Evolutionary conservation across 2,888 invertebrate genomes (phyloP).

Genomic region (Nymphalis c-album): DNA sequence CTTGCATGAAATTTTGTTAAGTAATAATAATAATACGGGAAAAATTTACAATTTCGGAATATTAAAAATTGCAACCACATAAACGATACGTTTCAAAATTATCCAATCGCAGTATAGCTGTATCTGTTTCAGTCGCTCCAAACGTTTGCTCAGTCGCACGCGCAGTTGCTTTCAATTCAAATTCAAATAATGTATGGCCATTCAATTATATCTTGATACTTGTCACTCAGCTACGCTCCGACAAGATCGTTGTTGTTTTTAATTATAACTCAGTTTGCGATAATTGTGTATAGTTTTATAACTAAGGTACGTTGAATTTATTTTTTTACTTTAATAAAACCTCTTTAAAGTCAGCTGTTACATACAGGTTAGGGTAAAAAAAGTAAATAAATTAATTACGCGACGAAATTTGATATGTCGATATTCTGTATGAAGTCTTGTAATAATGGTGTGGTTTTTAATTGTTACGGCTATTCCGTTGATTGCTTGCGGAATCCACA

Average conservation of each 20-base stretch:
- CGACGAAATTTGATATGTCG: slow-evolving; percentile 22
- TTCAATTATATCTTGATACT: slow-evolving; percentile 59
- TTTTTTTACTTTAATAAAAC: slow-evolving; percentile 12
- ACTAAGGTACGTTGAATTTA: slow-evolving; percentile 36
- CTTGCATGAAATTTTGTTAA: too few species aligned
- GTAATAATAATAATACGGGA: not conserved
- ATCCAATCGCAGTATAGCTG: slow-evolving; percentile 28
- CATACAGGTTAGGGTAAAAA: slow-evolving; percentile 35
- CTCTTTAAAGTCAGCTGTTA: slow-evolving; percentile 35
- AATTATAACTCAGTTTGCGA: slow-evolving; percentile 15
- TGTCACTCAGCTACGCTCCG: slow-evolving; percentile 47
- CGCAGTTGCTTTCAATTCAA: slow-evolving; percentile 56
- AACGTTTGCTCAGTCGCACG: slow-evolving; percentile 53
- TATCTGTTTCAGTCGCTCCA: slow-evolving; percentile 49
- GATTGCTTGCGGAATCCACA: slow-evolving; percentile 19
- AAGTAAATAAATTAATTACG: slow-evolving; percentile 34
- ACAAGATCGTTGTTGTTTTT: slow-evolving; percentile 33
- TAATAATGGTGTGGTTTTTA: slow-evolving; percentile 12
- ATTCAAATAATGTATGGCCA: slow-evolving; percentile 54
- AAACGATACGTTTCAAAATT: slow-evolving; percentile 42
- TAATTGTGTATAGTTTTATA: slow-evolving; percentile 33
- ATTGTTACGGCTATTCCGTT: slow-evolving; percentile 19
- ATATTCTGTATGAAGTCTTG: slow-evolving; percentile 15
- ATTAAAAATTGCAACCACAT: not conserved
- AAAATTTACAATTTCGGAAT: not conserved